Conservation (phyloP, 2,797 vertebrate genomes). For the Geotrypetes seraphini region DNA sequence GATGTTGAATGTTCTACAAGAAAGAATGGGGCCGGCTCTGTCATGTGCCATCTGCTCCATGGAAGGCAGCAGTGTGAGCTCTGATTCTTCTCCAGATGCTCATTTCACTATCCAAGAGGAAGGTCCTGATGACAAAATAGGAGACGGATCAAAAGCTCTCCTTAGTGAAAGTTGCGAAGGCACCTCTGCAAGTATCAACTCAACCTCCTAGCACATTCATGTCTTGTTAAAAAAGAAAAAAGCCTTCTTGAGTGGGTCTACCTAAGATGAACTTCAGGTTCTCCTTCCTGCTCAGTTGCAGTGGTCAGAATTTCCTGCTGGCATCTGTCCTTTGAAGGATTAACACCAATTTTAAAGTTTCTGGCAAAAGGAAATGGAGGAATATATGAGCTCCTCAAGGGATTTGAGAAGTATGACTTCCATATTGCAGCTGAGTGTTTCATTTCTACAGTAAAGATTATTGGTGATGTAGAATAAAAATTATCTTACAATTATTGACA, state of each 20-base stretch:
- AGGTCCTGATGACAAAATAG: slow-evolving; percentile 61
- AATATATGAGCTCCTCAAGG: too few species aligned
- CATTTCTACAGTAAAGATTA: too few species aligned
- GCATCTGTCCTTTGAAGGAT: too few species aligned
- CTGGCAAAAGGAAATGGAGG: too few species aligned
- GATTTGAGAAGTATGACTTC: too few species aligned
- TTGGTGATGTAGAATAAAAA: too few species aligned
- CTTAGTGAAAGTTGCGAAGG: slow-evolving; percentile 54
- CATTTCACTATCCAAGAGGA: slow-evolving; percentile 82
- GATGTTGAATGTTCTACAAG: slow-evolving; percentile 58
- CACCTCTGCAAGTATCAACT: slow-evolving; percentile 49
- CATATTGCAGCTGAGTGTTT: too few species aligned
- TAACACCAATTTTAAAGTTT: too few species aligned
- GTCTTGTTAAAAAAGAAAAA: neutral
- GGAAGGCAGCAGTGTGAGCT: slow-evolving; percentile 85
- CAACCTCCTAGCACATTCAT: slow-evolving; percentile 43
- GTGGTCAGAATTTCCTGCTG: too few species aligned
- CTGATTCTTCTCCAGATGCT: slow-evolving; percentile 80
- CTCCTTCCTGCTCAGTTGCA: too few species aligned
- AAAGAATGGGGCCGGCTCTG: slow-evolving; percentile 60
- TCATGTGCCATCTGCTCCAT: slow-evolving; percentile 76
- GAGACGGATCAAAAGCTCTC: slow-evolving; percentile 47
- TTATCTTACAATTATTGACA: too few species aligned
- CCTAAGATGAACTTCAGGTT: neutral
- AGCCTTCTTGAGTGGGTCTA: neutral